phyloP scores from a whole-genome alignment of 2,888 invertebrate species.

The Amphipoea oculea region DNA sequence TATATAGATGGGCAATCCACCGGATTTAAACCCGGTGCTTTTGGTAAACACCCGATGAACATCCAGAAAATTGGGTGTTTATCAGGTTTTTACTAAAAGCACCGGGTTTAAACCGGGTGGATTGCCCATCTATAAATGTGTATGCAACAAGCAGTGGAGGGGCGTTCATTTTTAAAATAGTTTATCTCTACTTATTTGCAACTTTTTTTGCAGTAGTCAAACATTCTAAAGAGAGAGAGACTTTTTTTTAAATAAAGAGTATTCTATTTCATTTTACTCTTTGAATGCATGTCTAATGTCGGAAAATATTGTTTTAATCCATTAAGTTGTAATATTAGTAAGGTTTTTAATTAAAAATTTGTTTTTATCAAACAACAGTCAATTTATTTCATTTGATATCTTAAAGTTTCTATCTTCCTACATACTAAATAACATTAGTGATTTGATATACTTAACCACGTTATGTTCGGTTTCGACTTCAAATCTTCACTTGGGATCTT shows the following conservation, averaged over 20 bases:
- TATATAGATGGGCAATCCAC: too few species aligned
- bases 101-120: too few species aligned
- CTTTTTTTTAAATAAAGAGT: too few species aligned
- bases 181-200: not conserved
- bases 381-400: slow-evolving; percentile 65
- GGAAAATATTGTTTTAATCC: not conserved
- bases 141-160: too few species aligned
- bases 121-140: too few species aligned
- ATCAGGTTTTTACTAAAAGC: too few species aligned
- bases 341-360: slow-evolving; percentile 31
- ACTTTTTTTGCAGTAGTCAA: not conserved
- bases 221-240: not conserved
- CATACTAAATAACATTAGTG: slow-evolving; percentile 68
- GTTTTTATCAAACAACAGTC: slow-evolving; percentile 47
- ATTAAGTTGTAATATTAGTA: slow-evolving; percentile 1
- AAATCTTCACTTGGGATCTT: slow-evolving; percentile 90
- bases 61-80: too few species aligned
- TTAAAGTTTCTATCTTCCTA: slow-evolving; percentile 63
- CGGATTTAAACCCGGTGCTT: too few species aligned
- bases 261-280: not conserved
- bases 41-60: too few species aligned
- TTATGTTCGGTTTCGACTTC: slow-evolving; percentile 89
- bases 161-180: too few species aligned
- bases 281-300: not conserved
- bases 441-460: slow-evolving; percentile 88